Base-by-base conservation (phyloP, 2,888 invertebrate genomes). In the Podotricha telesiphe region DNA sequence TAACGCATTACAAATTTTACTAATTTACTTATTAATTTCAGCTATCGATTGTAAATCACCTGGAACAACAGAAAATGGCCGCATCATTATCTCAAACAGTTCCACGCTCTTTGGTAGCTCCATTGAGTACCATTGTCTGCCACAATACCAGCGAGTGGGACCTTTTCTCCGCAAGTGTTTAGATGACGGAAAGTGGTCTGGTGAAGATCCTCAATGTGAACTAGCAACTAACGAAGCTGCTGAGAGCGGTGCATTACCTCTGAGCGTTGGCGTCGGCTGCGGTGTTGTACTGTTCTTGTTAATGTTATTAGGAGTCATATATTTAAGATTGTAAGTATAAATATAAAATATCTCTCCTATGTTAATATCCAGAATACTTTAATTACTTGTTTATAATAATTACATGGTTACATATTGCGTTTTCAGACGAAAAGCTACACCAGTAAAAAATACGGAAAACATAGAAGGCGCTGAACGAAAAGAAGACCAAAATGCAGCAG, bases 91-190 rank as follows among this genome's bases (percentile, higher is more conserved):
- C 45, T 95, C 97, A 69, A 98, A 98, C 81, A 96, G 96, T 61
- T 96, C 97, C 0, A 97, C 97, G 0, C 93, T 95, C 0, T 98
- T 96, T 83, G 96, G 96, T 40, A 97, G 97, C 65, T 96, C 96
- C 0, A 96, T 97, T 0, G 98, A 98, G 83, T 98, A 98, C 85
- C 97, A 98, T 82, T 98, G 98, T 82, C 87, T 98, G 68, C 98
- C 97, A 2, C 96, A 96, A 78, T 97, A 94, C 88, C 96, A 96
- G 81, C 94, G 97, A 11, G 95, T 96, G 0, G 98, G 98, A 0
- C 96, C 96, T 0, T 96, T 97, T 83, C 87, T 97, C 20, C 93
- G 98, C 70, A 97, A 97, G 81, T 98, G 98, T 82, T 93, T 95
- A 86, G 97, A 97, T 67, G 96, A 96, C 72, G 97, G 96, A 4